A percentile compares a stretch with the other conserved stretches of the same genome.
Evolutionary conservation across 2,797 vertebrate genomes (phyloP).

Genomic region (Syngnathus rostellatus): DNA sequence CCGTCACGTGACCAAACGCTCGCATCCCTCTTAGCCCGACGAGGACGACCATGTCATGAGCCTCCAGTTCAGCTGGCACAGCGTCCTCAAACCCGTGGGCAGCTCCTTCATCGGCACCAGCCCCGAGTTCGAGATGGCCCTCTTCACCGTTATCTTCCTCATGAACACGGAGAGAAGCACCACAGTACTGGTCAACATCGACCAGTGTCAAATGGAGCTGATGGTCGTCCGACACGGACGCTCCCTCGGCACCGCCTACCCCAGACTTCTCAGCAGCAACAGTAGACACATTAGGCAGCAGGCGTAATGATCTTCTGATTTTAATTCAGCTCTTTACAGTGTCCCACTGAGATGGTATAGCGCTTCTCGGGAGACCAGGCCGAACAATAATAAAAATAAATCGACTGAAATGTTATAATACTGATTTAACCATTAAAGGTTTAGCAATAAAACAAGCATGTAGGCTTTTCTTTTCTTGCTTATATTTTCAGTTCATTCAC

Average conservation of each 20-base stretch:
- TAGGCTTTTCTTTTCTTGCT: neutral
- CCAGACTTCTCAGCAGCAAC: slow-evolving; percentile 71
- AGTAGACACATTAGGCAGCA: slow-evolving; percentile 44
- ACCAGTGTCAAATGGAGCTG: slow-evolving; percentile 73
- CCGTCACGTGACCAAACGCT: neutral
- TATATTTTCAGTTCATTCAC: no score
- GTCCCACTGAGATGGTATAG: neutral
- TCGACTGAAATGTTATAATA: neutral
- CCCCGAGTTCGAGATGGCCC: slow-evolving; percentile 78
- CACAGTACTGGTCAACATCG: slow-evolving; percentile 63
- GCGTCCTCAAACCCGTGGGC: slow-evolving; percentile 70
- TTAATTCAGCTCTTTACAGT: neutral
- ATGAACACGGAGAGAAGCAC: slow-evolving; percentile 65
- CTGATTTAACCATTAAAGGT: neutral
- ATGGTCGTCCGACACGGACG: slow-evolving; percentile 67
- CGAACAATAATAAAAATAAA: neutral
- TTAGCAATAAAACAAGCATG: neutral
- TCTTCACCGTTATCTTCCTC: slow-evolving; percentile 78
- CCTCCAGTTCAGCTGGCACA: slow-evolving; percentile 82
- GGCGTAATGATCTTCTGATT: slow-evolving; percentile 16
- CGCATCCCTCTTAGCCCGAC: slow-evolving; percentile 60
- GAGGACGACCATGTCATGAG: slow-evolving; percentile 77
- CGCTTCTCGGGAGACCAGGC: neutral
- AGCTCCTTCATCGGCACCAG: slow-evolving; percentile 77
- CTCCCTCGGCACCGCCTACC: slow-evolving; percentile 77